A percentile compares a stretch with the other conserved stretches of the same genome.
Evolutionary conservation across 2,113 vertebrate species (phyloP).

Genomic region (Anas platyrhynchos): DNA sequence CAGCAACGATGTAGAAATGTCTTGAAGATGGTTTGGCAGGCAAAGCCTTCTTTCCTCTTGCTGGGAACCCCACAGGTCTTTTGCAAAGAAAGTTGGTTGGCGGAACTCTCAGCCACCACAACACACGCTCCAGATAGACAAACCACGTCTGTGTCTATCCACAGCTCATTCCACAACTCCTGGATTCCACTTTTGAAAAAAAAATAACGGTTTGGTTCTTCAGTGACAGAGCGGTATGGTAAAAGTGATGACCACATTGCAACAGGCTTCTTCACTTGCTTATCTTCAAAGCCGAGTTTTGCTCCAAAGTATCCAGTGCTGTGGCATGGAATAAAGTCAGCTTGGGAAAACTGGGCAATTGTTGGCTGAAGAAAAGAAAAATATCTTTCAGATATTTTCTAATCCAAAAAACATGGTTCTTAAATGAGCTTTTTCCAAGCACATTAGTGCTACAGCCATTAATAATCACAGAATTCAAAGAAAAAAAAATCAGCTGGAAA

Average conservation of each 20-base stretch:
- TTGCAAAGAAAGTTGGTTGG: background rate
- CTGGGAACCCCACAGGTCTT: background rate
- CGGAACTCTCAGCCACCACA: background rate
- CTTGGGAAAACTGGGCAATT: background rate
- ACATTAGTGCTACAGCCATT: slow-evolving; percentile 26
- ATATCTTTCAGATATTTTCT: slow-evolving; percentile 38
- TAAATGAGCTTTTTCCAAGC: slow-evolving; percentile 46
- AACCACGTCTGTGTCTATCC: background rate
- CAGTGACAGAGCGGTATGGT: background rate
- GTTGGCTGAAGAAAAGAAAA: slow-evolving; percentile 37
- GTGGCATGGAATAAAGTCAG: background rate
- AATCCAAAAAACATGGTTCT: slow-evolving; percentile 36
- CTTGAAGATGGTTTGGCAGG: background rate
- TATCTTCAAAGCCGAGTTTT: background rate
- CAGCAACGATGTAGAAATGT: background rate
- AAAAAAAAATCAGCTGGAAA: slow-evolving; percentile 19
- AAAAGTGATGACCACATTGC: background rate
- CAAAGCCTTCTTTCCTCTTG: background rate
- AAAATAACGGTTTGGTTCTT: background rate
- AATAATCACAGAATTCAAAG: slow-evolving; percentile 30
- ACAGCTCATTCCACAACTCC: background rate
- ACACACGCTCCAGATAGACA: background rate
- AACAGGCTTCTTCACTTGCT: background rate
- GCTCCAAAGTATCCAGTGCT: fast-evolving
- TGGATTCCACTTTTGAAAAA: background rate